Evolutionary conservation across 2,113 vertebrate species (phyloP), one percentile per base, ranked within the genome.

Genomic region (Coregonus clupeaformis): DNA sequence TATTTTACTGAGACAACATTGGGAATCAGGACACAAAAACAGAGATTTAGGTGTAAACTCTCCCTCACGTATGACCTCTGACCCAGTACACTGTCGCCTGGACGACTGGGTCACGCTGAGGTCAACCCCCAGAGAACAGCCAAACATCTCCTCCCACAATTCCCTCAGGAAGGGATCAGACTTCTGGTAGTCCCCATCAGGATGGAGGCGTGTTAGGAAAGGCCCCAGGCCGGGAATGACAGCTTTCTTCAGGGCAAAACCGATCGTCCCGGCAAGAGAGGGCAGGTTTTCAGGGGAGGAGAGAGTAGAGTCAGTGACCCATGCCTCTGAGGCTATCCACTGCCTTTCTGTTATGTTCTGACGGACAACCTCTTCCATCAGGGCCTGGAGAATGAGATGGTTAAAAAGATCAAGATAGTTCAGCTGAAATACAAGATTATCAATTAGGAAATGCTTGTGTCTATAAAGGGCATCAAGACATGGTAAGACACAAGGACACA

Each of bases 241-340:
- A 30, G 79, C 85, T 57, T 65, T 87, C 32, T 60, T 72, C 42
- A 89, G 71, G 16, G 88, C 84, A 76, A 92, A 92, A 11, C 88
- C 87, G 32, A 91, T 68, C 3, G 87, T 90, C 14, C 88, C 90
- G 2, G 69, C 73, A 73, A 91, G 59, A 2, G 67, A 77, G 22
- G 63, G 70, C 36, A 85, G 72, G 69, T 81, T 80, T n/a, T 71
- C 59, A 32, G 78, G 73, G 9, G 67, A 70, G 30, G 72, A 80
- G 9, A 89, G 32, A 3, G 74, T 18, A 5, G 60, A 63, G 13
- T 86, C 89, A 0, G 86, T 87, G 32, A 87, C 73, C 89, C 89
- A 91, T 69, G 83, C 84, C n/a, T 89, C 83, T 27, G 88, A 87
- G 22, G 85, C 89, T 18, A 92, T 82, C 88, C 89, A 92, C 76